Base-by-base conservation (phyloP, 2,888 invertebrate species). In the Loripinus fragilis region DNA sequence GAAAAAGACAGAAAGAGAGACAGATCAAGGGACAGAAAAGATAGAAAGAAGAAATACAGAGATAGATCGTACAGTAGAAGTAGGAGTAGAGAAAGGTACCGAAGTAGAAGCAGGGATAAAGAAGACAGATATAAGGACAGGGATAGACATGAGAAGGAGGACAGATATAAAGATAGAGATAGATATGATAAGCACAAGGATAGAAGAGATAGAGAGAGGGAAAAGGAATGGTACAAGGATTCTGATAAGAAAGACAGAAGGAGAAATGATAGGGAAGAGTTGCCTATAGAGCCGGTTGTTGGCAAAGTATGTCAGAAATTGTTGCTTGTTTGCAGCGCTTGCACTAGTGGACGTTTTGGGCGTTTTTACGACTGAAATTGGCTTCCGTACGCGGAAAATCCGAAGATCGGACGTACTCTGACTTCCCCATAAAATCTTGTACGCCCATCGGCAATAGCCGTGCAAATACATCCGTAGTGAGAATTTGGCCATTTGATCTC, bases 241-340 rank as follows among this genome's bases (percentile, higher is more conserved):
- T 60, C 64, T n/a, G 78, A 81, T 52, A 77, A 74, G 41, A 80
- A 74, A 65, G 41, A 65, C 20, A 52, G 74, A 71, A 67, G 35
- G 50, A 35, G 68, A 28, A 70, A 74, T 15, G 12, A 12, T 8
- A 69, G 75, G 64, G 76, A 86, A 71, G 90, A 90, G 28, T 78
- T 94, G 72, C 94, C 95, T 0, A 91, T 94, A 55, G 94, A 94
- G 83, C 95, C 95, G 38, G 94, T 91, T 87, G 93, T 95, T 38
- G 94, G 95, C 55, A 90, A 93, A 88, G 94, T 94, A 88, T 41
- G 8, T 45, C 17, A 45, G 20, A 38, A 8, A 12, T 38, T 38
- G 5, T 38, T n/a, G n/a, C n/a, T n/a, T n/a, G n/a, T n/a, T n/a
- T n/a, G n/a, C n/a, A n/a, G n/a, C n/a, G n/a, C n/a, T n/a, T n/a